Evolutionary conservation across 2,797 vertebrate genomes (phyloP).

Genomic region (Antennarius maculatus): DNA sequence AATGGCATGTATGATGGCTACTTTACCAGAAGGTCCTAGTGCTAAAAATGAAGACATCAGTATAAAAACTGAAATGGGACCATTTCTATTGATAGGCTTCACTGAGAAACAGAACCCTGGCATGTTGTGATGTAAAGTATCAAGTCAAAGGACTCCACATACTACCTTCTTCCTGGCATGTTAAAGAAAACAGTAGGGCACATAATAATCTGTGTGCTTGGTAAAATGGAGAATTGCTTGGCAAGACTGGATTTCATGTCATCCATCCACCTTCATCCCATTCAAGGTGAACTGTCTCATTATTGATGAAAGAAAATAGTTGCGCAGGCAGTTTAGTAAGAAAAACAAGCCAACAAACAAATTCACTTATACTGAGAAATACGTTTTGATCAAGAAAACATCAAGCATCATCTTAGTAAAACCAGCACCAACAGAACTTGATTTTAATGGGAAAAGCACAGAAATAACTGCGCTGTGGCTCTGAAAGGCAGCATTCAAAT

Average conservation of each 20-base stretch:
- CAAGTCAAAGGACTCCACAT: constrained; percentile 54
- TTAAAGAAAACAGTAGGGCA: constrained; percentile 58
- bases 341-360: constrained; percentile 53
- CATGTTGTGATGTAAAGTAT: constrained; percentile 62
- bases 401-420: constrained; percentile 58
- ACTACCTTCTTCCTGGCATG: constrained; percentile 52
- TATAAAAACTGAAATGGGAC: constrained; percentile 61
- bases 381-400: constrained; percentile 58
- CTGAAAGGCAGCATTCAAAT: constrained; percentile 39
- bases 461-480: constrained; percentile 40
- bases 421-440: constrained; percentile 54
- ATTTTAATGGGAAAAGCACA: constrained; percentile 58
- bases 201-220: constrained; percentile 44
- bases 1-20: constrained; percentile 53
- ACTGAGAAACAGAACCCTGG: constrained; percentile 69
- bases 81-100: constrained; percentile 65
- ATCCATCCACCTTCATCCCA: constrained; percentile 59
- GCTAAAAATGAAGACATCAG: constrained; percentile 48
- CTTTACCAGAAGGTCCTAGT: constrained; percentile 49
- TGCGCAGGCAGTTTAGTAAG: constrained; percentile 45
- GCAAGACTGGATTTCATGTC: constrained; percentile 69
- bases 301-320: constrained; percentile 71
- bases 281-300: constrained; percentile 69
- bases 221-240: constrained; percentile 41
- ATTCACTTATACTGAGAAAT: constrained; percentile 62